A percentile compares a stretch with the other conserved stretches of the same genome.
Evolutionary conservation across 2,888 invertebrate genomes (phyloP).

Genomic region (Platycnemis pennipes): DNA sequence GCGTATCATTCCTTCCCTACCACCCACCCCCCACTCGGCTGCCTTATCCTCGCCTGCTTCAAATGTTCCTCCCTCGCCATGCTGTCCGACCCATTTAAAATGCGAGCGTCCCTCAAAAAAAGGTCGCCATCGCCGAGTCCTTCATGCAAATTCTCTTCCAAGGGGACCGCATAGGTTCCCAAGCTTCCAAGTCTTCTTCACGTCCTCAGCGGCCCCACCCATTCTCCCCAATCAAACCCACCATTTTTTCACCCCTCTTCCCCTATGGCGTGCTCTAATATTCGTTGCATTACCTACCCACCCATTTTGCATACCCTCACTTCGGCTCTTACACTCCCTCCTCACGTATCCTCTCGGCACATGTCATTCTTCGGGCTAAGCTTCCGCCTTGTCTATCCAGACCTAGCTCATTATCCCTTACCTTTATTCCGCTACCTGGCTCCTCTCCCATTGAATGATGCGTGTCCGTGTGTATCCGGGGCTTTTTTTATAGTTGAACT

Average conservation of each 20-base stretch:
- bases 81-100: constrained; percentile 36
- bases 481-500: background rate
- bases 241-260: background rate
- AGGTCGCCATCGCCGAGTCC: constrained; percentile 12
- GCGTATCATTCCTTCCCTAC: background rate
- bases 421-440: constrained; percentile 55
- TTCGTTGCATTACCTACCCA: constrained; percentile 41
- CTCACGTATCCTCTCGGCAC: background rate
- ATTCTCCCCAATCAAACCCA: constrained; percentile 45
- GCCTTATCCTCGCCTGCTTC: background rate
- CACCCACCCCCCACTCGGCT: background rate
- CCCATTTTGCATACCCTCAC: constrained; percentile 21
- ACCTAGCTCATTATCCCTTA: constrained; percentile 56
- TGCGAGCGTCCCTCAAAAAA: constrained; percentile 22
- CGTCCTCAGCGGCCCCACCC: constrained; percentile 23
- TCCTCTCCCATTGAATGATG: background rate
- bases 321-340: background rate
- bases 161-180: constrained; percentile 53
- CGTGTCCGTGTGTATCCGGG: background rate
- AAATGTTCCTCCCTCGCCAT: constrained; percentile 3
- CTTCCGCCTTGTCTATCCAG: constrained; percentile 37
- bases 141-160: constrained; percentile 52
- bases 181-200: background rate
- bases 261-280: constrained; percentile 29
- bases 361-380: background rate